phyloP scores from a whole-genome alignment of 2,888 invertebrate genomes.

The Coenonympha glycerion region DNA sequence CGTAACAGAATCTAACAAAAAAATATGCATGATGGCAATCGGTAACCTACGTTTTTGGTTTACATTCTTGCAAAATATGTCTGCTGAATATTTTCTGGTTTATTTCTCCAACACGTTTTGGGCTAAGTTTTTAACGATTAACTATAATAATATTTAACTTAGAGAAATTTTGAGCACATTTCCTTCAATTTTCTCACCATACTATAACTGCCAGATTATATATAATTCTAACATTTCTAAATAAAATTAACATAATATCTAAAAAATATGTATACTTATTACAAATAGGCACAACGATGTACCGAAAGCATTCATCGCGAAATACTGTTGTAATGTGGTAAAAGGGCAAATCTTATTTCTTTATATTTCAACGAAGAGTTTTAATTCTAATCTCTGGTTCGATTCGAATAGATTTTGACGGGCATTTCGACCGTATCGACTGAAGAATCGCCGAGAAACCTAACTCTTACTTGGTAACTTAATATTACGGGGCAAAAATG shows the following conservation, averaged over 20 bases:
- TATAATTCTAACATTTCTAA: conserved; percentile 60
- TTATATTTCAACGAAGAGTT: conserved; percentile 66
- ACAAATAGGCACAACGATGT: conserved; percentile 62
- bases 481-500: conserved; percentile 72
- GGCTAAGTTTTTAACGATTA: conserved; percentile 25
- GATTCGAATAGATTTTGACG: conserved; percentile 52
- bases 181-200: conserved; percentile 46
- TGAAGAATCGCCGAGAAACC: conserved; percentile 58
- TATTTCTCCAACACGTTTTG: conserved; percentile 28
- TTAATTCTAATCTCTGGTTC: conserved; percentile 67
- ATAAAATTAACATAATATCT: conserved; percentile 71
- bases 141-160: conserved; percentile 47
- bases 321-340: conserved; percentile 67
- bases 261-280: conserved; percentile 61
- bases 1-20: conserved; percentile 50
- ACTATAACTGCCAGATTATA: conserved; percentile 58
- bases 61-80: conserved; percentile 45
- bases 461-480: conserved; percentile 75
- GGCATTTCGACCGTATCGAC: conserved; percentile 50
- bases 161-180: conserved; percentile 66
- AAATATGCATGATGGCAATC: conserved; percentile 64
- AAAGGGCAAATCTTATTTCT: conserved; percentile 67
- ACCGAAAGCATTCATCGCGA: conserved; percentile 74
- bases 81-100: conserved; percentile 37
- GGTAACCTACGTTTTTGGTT: conserved; percentile 75